These are phyloP conservation scores for Coelopa frigida DNA, from an alignment of 1,140 invertebrate species.

Conservation along the genomic window DNA sequence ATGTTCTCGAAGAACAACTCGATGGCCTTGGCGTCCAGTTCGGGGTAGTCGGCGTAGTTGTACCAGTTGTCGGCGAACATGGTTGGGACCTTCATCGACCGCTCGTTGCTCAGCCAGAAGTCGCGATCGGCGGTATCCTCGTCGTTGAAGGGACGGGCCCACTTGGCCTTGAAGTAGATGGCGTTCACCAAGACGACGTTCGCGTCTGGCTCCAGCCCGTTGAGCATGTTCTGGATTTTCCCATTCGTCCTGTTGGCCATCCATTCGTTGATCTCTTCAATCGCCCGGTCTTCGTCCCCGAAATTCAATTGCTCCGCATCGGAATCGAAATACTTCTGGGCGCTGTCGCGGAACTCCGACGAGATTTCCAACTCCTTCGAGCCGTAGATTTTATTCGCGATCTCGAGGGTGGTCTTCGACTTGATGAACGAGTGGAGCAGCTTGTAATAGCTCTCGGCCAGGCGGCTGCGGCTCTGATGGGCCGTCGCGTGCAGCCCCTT, in stretches of 20 bases:
- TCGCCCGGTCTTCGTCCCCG: slow-evolving; percentile 38
- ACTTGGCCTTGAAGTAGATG: slow-evolving; percentile 67
- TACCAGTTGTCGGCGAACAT: slow-evolving; percentile 52
- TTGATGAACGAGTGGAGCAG: slow-evolving; percentile 39
- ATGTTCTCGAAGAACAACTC: slow-evolving; percentile 54
- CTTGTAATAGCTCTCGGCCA: slow-evolving; percentile 34
- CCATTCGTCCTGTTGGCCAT: slow-evolving; percentile 55
- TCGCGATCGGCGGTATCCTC: slow-evolving; percentile 46
- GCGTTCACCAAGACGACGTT: slow-evolving; percentile 57
- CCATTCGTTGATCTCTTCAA: slow-evolving; percentile 56
- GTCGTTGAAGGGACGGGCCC: slow-evolving; percentile 54
- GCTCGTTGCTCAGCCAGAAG: slow-evolving; percentile 48
- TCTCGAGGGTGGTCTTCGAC: slow-evolving; percentile 37
- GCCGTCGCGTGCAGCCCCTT: slow-evolving; percentile 36
- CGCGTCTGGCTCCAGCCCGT: slow-evolving; percentile 43
- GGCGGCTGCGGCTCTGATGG: slow-evolving; percentile 33
- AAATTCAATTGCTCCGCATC: slow-evolving; percentile 51
- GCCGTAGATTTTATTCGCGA: slow-evolving; percentile 39
- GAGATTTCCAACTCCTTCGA: slow-evolving; percentile 29
- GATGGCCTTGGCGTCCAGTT: slow-evolving; percentile 48
- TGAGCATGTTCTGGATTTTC: slow-evolving; percentile 57
- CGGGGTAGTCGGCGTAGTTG: slow-evolving; percentile 45
- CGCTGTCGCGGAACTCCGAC: slow-evolving; percentile 29
- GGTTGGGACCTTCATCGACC: slow-evolving; percentile 48
- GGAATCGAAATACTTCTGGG: slow-evolving; percentile 41